These are phyloP conservation scores for Drosophila yakuba DNA, from an alignment of 1,140 invertebrate species.

Conservation along the genomic window DNA sequence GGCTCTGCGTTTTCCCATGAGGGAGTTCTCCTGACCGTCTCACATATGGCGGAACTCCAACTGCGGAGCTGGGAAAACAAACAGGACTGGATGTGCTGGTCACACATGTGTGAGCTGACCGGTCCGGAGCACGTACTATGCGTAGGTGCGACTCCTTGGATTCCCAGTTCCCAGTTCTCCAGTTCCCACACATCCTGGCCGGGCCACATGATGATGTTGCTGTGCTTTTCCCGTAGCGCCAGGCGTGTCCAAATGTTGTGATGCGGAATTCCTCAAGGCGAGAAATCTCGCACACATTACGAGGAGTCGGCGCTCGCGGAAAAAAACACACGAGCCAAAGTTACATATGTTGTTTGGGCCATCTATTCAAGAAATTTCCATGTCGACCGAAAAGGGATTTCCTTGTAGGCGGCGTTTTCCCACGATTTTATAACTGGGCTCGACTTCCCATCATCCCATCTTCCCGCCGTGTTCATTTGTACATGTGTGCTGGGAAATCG, in stretches of 20 bases:
- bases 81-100: constrained; percentile 9
- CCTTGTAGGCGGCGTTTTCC: constrained; percentile 43
- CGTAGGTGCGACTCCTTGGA: constrained; percentile 64
- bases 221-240: constrained; percentile 81
- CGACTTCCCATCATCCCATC: constrained; percentile 30
- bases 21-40: constrained; percentile 52
- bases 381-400: constrained; percentile 37
- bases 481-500: constrained; percentile 61
- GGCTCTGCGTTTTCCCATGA: constrained; percentile 49
- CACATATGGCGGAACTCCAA: constrained; percentile 39
- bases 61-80: constrained; percentile 58
- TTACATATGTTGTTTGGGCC: constrained; percentile 68
- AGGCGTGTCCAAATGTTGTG: constrained; percentile 56
- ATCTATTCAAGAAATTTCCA: constrained; percentile 64
- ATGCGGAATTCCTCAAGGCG: constrained; percentile 68
- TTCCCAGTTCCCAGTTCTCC: constrained; percentile 29
- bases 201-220: constrained; percentile 58
- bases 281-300: constrained; percentile 50
- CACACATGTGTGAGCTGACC: constrained; percentile 44
- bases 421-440: constrained; percentile 75
- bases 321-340: constrained; percentile 70
- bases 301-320: constrained; percentile 54
- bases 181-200: constrained; percentile 33
- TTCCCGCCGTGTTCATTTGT: constrained; percentile 11
- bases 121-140: constrained; percentile 63